Evolutionary conservation across 2,888 invertebrate species (phyloP).

Genomic region (Agonum fuliginosum): DNA sequence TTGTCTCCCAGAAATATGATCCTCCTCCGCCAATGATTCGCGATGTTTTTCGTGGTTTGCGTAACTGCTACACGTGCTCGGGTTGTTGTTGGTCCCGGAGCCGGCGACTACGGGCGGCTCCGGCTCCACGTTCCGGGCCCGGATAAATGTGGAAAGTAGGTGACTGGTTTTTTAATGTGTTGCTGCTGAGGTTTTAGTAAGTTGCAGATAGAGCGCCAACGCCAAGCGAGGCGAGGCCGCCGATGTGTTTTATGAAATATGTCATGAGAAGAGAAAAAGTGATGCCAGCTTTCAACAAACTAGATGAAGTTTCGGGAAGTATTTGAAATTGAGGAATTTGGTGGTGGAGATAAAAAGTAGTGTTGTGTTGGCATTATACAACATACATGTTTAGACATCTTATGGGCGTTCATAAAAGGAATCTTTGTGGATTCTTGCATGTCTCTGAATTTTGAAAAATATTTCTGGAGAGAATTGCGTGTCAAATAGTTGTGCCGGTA

Average conservation of each 20-base stretch:
- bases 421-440: no score
- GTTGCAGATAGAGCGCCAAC: constrained; percentile 37
- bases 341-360: not conserved
- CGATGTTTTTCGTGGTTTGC: constrained; percentile 39
- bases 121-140: no score
- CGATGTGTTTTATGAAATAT: constrained; percentile 46
- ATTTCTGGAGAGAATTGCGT: no score
- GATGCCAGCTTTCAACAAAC: not conserved
- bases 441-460: no score
- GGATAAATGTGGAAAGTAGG: constrained; percentile 47
- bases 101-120: no score
- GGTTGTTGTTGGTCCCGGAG: constrained; percentile 37
- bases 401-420: no score
- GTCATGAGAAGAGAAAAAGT: constrained; percentile 18
- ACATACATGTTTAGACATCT: not conserved
- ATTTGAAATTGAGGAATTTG: constrained; percentile 19
- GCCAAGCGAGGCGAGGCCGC: no score
- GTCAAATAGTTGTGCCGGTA: no score
- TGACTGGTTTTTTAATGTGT: constrained; percentile 39
- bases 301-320: constrained; percentile 8
- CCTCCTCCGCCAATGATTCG: no score
- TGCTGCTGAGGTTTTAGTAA: constrained; percentile 34
- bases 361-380: not conserved
- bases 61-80: constrained; percentile 40
- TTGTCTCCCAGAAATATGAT: no score